A percentile compares a stretch with the other conserved stretches of the same genome.
Conservation (phyloP, 2,113 vertebrate species). For the Malaclemys terrapin region DNA sequence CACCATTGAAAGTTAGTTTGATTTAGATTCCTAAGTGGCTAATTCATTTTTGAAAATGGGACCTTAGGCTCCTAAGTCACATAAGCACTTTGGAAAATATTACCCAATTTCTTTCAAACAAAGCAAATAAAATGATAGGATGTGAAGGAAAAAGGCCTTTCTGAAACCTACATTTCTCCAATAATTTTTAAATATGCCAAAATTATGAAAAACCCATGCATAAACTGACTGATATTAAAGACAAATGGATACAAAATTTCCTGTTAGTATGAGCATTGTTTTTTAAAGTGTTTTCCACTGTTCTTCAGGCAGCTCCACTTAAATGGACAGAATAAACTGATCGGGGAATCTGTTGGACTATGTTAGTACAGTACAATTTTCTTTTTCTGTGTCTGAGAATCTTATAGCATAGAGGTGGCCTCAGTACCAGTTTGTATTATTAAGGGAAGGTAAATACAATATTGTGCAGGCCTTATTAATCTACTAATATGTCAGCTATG, state of each 20-base stretch:
- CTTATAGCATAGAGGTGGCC: neutral
- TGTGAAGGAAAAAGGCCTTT: neutral
- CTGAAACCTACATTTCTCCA: neutral
- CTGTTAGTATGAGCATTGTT: neutral
- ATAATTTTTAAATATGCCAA: neutral
- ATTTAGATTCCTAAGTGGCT: neutral
- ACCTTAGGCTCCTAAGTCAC: neutral
- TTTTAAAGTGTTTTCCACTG: constrained; percentile 32
- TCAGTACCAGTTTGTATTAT: fast-evolving
- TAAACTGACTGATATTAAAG: neutral
- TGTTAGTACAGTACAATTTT: neutral
- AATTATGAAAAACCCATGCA: fast-evolving
- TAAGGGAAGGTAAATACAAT: fast-evolving
- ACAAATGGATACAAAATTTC: neutral
- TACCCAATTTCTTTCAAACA: fast-evolving
- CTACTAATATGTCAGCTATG: fast-evolving
- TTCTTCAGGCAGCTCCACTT: neutral
- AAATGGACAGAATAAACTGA: constrained; percentile 24
- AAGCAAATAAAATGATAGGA: neutral
- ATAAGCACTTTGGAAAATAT: neutral
- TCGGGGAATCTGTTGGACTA: neutral
- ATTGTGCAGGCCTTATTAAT: neutral
- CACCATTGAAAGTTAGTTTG: neutral
- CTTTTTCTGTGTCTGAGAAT: neutral
- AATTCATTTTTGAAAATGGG: neutral